Percentiles rank a stretch among this genome's conserved stretches.
These are phyloP conservation scores for Zaprionus tsacasi DNA, from an alignment of 1,140 invertebrate species.

Conservation along the genomic window DNA sequence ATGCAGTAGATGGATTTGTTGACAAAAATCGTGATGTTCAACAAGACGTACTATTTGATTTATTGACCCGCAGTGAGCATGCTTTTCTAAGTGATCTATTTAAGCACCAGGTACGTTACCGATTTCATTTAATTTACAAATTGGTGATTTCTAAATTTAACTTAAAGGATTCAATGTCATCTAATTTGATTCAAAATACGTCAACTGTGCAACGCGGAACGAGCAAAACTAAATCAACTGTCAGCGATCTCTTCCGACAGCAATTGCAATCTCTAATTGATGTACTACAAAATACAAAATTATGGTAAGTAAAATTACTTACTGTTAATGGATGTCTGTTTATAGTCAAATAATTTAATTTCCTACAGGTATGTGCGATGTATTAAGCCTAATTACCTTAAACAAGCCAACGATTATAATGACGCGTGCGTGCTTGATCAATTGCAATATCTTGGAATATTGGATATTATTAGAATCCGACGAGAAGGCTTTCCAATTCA, in stretches of 20 bases:
- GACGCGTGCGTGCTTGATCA: conserved; percentile 94
- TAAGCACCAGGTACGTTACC: conserved; percentile 88
- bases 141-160: not conserved
- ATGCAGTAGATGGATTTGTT: conserved; percentile 96
- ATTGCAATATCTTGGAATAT: conserved; percentile 96
- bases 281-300: conserved; percentile 95
- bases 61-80: conserved; percentile 94
- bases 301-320: conserved; percentile 88
- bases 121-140: not conserved
- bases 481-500: conserved; percentile 97
- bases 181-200: conserved; percentile 68
- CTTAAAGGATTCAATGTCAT: conserved; percentile 42
- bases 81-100: conserved; percentile 95
- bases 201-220: conserved; percentile 92
- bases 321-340: not conserved
- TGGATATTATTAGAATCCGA: conserved; percentile 97
- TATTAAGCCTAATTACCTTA: conserved; percentile 96
- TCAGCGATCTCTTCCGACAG: conserved; percentile 96
- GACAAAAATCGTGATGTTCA: conserved; percentile 98
- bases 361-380: conserved; percentile 93
- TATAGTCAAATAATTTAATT: not conserved
- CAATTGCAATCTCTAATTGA: conserved; percentile 96
- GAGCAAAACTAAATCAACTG: conserved; percentile 95
- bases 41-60: conserved; percentile 97
- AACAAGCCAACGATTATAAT: conserved; percentile 93